Evolutionary conservation across 2,113 vertebrate genomes (phyloP), one percentile per base, ranked within the genome.

Genomic region (Urocitellus parryii): DNA sequence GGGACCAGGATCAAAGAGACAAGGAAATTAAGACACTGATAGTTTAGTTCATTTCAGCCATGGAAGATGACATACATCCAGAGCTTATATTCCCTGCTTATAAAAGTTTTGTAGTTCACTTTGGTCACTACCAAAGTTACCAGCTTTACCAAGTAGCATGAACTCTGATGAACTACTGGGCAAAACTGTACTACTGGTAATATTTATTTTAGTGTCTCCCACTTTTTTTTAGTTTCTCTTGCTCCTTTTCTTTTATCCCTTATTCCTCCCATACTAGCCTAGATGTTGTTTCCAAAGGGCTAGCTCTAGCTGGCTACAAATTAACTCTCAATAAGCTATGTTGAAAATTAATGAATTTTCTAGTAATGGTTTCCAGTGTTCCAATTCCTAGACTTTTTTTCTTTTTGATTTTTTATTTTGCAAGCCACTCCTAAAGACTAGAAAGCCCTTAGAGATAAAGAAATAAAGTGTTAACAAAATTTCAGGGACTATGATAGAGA

Each of bases 381-480:
- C 18, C 22, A 32, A 86, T 94, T 80, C 16, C 72, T 16, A 76
- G 56, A 4, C 48, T 73, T 83, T 4, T 39, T 39, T 39, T 61
- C 17, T 34, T 65, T 29, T 29, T 51, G 4, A 56, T 68, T 89
- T 72, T 45, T 10, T 37, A 34, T 80, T 89, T 90, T 56, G 20
- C 22, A 77, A 76, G 67, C 2, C 3, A 85, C 7, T 89, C 32
- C 25, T 88, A 16, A 76, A 65, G 67, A 88, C 27, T 61, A 86
- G n/a, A 95, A 88, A 72, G 11, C 70, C 48, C 48, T 61, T 45
- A 53, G 1, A 81, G 37, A 73, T 2, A 88, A 88, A 29, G 32
- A n/a, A 42, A 37, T 79, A 2, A 89, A 89, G 48, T 85, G 34
- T 82, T 91, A 88, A 73, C 42, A 77, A 77, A 93, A 80, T 88